Conservation (phyloP, 2,113 vertebrate species). For the Pedetes capensis region DNA sequence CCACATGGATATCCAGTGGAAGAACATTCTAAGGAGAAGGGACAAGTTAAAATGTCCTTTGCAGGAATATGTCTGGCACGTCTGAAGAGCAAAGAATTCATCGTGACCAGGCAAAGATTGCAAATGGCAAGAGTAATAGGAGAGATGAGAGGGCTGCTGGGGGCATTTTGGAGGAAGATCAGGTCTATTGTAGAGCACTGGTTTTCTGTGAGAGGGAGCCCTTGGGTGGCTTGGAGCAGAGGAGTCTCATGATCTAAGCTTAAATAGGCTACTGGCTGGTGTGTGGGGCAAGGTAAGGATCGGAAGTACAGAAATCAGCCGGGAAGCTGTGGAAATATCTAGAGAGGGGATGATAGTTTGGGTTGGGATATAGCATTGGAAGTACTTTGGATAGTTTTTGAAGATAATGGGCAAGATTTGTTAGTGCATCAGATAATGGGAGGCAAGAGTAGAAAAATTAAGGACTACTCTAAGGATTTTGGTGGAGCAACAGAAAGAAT, state of each 20-base stretch:
- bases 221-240: background rate
- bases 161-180: background rate
- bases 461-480: background rate
- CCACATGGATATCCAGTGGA: background rate
- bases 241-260: background rate
- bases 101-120: background rate
- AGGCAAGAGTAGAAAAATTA: background rate
- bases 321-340: background rate
- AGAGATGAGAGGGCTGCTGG: background rate
- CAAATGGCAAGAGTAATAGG: background rate
- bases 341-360: background rate
- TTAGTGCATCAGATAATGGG: background rate
- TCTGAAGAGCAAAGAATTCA: background rate
- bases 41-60: background rate
- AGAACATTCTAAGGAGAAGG: background rate
- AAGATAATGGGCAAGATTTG: background rate
- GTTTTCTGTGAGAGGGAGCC: background rate
- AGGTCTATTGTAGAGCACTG: background rate
- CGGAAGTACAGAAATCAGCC: too few relatives aligned
- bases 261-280: background rate
- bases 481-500: background rate
- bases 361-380: background rate
- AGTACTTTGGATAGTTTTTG: background rate
- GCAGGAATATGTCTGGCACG: background rate
- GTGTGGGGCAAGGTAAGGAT: background rate